Conservation (phyloP, 2,888 invertebrate genomes). For the Dryomyza anilis region DNA sequence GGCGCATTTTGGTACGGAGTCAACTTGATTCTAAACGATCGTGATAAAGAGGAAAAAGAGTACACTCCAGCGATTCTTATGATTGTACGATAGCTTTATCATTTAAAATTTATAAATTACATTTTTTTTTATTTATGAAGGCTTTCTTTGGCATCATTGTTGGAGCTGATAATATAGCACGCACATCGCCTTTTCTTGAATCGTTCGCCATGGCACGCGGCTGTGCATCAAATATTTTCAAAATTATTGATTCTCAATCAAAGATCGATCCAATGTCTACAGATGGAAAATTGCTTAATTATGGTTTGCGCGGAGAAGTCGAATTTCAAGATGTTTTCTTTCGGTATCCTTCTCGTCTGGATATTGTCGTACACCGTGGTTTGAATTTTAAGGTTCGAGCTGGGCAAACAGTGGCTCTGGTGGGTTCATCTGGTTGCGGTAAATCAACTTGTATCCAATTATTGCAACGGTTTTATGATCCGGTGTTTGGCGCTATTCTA, state of each 20-base stretch:
- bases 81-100: constrained; percentile 63
- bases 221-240: constrained; percentile 75
- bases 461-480: constrained; percentile 77
- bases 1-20: constrained; percentile 84
- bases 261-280: constrained; percentile 73
- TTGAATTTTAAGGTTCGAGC: constrained; percentile 67
- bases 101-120: not conserved
- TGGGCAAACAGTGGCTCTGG: constrained; percentile 76
- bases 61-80: constrained; percentile 76
- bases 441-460: constrained; percentile 83
- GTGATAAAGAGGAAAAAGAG: constrained; percentile 65
- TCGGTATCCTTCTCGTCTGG: constrained; percentile 77
- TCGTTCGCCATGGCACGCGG: constrained; percentile 75
- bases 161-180: constrained; percentile 79
- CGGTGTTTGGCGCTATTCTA: constrained; percentile 64
- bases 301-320: constrained; percentile 69
- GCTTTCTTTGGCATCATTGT: constrained; percentile 77
- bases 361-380: constrained; percentile 74
- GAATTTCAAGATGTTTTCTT: constrained; percentile 75
- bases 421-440: constrained; percentile 79
- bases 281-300: constrained; percentile 68
- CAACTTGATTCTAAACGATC: constrained; percentile 71
- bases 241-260: constrained; percentile 76
- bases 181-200: constrained; percentile 77
- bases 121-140: constrained; percentile 33